Evolutionary conservation across 2,797 vertebrate genomes (phyloP).

Genomic region (Orestias chungarensis): DNA sequence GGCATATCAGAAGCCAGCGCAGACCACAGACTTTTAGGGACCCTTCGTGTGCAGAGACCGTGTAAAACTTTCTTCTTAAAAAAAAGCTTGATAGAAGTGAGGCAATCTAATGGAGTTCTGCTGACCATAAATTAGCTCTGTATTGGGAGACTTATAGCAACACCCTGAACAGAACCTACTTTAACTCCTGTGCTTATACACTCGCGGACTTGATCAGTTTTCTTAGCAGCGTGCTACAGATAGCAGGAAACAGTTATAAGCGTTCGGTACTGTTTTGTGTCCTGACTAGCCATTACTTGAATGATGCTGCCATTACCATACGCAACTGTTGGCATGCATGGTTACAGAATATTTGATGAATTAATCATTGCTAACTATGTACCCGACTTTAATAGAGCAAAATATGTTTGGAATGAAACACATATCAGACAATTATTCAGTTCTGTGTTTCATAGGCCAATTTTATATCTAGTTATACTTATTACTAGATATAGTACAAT

Average conservation of each 20-base stretch:
- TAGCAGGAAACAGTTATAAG: neutral
- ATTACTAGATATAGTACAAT: neutral
- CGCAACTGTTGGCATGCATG: neutral
- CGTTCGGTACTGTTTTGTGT: too few species aligned
- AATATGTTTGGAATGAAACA: neutral
- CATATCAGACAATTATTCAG: neutral
- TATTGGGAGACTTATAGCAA: conserved; percentile 27
- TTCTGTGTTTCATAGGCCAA: neutral
- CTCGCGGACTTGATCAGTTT: neutral
- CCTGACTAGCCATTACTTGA: too few species aligned
- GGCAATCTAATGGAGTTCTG: conserved; percentile 7
- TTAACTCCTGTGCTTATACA: neutral
- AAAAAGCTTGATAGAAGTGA: neutral
- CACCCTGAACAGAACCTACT: neutral
- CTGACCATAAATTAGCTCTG: conserved; percentile 30
- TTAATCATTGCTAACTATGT: neutral
- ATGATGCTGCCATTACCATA: neutral
- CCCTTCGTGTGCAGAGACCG: conserved; percentile 10
- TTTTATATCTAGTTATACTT: neutral
- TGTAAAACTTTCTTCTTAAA: conserved; percentile 11
- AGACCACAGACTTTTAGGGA: conserved; percentile 11
- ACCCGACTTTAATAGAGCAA: neutral
- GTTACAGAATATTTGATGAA: neutral
- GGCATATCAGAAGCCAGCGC: conserved; percentile 25
- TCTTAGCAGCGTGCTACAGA: neutral